These are phyloP conservation scores for Prinia subflava DNA, from an alignment of 2,113 vertebrate genomes.

Conservation along the genomic window DNA sequence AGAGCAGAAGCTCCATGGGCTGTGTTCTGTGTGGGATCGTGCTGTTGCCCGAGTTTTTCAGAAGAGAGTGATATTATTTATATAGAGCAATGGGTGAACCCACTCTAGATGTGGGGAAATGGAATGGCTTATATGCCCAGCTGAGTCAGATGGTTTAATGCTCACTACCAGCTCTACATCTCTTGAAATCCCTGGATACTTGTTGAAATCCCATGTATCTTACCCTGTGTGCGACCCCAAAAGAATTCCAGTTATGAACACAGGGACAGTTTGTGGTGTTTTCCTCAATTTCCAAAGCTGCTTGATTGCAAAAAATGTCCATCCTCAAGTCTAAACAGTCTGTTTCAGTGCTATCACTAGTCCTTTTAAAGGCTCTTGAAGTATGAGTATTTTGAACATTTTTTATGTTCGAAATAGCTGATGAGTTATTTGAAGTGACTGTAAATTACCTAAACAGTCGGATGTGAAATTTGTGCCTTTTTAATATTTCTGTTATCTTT, in stretches of 20 bases:
- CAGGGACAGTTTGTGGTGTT: neutral
- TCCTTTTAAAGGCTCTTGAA: neutral
- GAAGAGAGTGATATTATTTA: neutral
- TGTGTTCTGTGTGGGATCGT: too few relatives aligned
- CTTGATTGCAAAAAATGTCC: neutral
- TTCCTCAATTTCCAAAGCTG: neutral
- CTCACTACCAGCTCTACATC: rapidly evolving
- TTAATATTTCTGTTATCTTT: neutral
- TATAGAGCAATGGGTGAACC: rapidly evolving
- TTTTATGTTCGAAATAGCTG: neutral
- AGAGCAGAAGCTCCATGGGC: neutral
- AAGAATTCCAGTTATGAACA: neutral
- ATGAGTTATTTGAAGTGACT: neutral
- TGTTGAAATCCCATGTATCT: neutral
- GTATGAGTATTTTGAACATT: too few relatives aligned
- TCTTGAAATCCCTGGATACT: neutral
- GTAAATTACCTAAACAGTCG: neutral
- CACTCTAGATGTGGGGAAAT: neutral
- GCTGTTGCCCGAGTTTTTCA: rapidly evolving
- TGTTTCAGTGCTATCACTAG: neutral
- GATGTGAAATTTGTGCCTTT: neutral
- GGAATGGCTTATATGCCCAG: rapidly evolving
- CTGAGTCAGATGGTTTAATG: neutral
- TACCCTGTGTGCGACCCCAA: neutral
- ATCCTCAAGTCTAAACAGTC: neutral